Percentiles rank a stretch among this genome's conserved stretches.
Conservation (phyloP, 2,113 vertebrate species). For the Typhlomys cinereus region DNA sequence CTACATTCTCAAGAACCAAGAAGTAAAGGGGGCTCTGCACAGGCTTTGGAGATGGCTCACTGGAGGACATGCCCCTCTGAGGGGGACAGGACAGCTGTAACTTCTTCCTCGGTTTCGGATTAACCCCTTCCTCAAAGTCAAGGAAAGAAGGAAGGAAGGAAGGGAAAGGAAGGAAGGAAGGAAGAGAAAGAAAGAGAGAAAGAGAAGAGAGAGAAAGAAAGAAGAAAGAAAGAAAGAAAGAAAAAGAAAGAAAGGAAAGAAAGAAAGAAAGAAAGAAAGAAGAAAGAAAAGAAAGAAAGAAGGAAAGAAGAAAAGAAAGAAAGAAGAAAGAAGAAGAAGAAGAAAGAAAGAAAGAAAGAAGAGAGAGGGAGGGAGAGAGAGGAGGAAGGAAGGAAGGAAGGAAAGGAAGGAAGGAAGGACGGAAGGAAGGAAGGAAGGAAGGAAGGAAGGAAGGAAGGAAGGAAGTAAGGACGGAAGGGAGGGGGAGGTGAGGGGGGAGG, state of each 20-base stretch:
- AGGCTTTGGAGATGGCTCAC: conserved; percentile 12
- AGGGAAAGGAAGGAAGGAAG: no score
- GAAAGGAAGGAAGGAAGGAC: no score
- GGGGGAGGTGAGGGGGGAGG: background rate
- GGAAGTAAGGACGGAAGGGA: no score
- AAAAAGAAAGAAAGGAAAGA: no score
- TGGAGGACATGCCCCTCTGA: background rate
- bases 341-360: background rate
- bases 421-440: background rate
- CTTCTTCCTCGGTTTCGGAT: background rate
- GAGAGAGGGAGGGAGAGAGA: no score
- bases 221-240: background rate
- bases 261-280: no score
- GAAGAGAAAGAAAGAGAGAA: background rate
- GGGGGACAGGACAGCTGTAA: background rate
- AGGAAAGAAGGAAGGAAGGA: background rate
- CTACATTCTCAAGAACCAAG: conserved; percentile 66
- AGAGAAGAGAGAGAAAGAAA: no score
- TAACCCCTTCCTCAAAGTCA: background rate
- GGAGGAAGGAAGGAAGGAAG: no score
- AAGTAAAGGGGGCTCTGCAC: conserved; percentile 33
- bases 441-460: no score
- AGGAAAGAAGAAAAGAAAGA: background rate
- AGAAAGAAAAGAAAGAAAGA: no score
- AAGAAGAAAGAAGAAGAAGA: no score